Evolutionary conservation across 2,888 invertebrate species (phyloP).

Genomic region (Diploptera punctata): DNA sequence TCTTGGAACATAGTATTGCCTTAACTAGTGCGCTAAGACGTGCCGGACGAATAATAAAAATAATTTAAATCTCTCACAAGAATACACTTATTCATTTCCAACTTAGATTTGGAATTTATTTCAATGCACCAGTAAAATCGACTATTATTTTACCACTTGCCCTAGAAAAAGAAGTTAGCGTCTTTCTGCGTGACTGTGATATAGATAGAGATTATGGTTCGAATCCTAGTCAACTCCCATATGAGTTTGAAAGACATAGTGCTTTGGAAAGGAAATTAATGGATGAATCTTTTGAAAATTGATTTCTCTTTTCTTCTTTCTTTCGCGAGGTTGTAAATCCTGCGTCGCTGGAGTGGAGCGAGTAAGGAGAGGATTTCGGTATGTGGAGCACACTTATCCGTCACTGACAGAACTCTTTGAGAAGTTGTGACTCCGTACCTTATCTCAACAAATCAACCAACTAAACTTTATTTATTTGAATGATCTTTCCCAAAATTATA

Average conservation of each 20-base stretch:
- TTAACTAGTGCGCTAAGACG: too few relatives aligned
- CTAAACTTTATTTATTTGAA: too few relatives aligned
- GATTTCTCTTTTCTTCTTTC: background rate
- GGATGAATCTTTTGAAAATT: conserved; percentile 5
- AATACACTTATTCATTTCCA: too few relatives aligned
- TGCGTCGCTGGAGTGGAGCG: background rate
- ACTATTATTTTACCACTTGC: too few relatives aligned
- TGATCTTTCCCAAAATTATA: too few relatives aligned
- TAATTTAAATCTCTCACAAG: too few relatives aligned
- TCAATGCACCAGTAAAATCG: too few relatives aligned
- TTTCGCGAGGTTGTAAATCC: background rate
- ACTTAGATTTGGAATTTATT: too few relatives aligned
- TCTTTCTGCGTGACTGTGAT: background rate
- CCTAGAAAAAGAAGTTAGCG: background rate
- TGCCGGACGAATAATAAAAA: too few relatives aligned
- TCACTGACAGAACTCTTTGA: background rate
- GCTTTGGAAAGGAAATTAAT: background rate
- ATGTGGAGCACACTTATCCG: background rate
- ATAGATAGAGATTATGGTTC: background rate
- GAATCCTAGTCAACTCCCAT: background rate
- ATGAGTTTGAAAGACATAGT: background rate
- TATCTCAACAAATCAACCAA: too few relatives aligned
- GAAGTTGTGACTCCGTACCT: too few relatives aligned
- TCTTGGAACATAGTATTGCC: too few relatives aligned
- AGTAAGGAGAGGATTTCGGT: background rate